Conservation (phyloP, 2,113 vertebrate species). For the Sterrhoptilus dennistouni region DNA sequence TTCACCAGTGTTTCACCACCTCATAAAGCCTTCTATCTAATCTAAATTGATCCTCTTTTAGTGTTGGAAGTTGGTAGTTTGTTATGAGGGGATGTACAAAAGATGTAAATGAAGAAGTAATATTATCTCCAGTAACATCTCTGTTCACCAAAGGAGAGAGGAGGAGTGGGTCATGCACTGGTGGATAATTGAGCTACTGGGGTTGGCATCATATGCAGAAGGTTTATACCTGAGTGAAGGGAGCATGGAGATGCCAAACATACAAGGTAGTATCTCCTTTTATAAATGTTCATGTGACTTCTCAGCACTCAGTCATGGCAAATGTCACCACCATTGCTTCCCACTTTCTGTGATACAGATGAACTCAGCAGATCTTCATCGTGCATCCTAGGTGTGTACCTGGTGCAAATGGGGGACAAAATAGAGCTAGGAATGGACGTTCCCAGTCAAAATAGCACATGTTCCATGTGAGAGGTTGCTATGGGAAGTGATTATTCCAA, state of each 20-base stretch:
- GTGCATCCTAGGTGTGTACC: neutral
- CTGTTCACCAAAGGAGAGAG: neutral
- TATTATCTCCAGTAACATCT: neutral
- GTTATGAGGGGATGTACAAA: neutral
- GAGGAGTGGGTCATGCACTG: neutral
- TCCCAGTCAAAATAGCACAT: neutral
- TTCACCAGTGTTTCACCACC: neutral
- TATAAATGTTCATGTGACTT: neutral
- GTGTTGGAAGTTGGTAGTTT: neutral
- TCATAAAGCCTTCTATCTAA: neutral
- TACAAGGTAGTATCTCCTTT: neutral
- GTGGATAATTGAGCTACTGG: neutral
- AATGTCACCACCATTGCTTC: neutral
- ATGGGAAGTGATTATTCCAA: neutral
- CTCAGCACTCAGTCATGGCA: neutral
- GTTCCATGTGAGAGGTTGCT: neutral
- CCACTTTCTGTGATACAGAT: neutral
- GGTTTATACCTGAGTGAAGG: neutral
- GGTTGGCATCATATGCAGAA: neutral
- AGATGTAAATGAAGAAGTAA: neutral
- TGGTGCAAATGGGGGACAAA: neutral
- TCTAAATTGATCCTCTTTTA: neutral
- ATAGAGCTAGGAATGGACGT: neutral
- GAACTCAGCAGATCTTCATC: neutral
- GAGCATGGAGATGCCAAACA: neutral